Evolutionary conservation across 1,140 invertebrate species (phyloP).

Genomic region (Drosophila funebris): DNA sequence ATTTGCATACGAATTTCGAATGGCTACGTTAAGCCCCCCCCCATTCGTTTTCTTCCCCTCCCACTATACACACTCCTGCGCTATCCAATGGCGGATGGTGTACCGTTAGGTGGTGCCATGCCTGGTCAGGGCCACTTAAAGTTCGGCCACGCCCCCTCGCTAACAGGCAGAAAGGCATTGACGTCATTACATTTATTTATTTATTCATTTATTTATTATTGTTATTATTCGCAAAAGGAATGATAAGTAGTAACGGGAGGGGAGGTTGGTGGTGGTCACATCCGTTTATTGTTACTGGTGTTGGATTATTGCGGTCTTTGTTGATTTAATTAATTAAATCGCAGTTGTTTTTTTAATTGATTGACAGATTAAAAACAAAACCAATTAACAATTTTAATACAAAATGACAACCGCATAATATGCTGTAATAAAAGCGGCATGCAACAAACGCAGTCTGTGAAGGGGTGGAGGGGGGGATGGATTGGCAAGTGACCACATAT

Average conservation of each 20-base stretch:
- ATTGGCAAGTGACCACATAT: slow-evolving; percentile 12
- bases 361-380: slow-evolving; percentile 83
- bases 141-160: slow-evolving; percentile 27
- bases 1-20: slow-evolving; percentile 79
- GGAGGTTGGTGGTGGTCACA: slow-evolving; percentile 1
- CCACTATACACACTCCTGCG: background rate
- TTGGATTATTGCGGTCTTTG: slow-evolving; percentile 78
- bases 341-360: slow-evolving; percentile 83
- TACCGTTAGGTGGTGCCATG: slow-evolving; percentile 46
- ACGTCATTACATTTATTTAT: slow-evolving; percentile 56
- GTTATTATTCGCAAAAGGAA: slow-evolving; percentile 24
- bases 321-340: slow-evolving; percentile 83
- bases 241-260: background rate
- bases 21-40: slow-evolving; percentile 26
- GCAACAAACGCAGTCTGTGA: background rate
- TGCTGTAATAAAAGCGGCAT: slow-evolving; percentile 70
- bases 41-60: background rate
- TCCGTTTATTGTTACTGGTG: slow-evolving; percentile 68
- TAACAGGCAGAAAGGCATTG: slow-evolving; percentile 23
- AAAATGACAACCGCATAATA: slow-evolving; percentile 73
- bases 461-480: background rate
- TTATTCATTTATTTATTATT: slow-evolving; percentile 49
- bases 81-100: slow-evolving; percentile 41
- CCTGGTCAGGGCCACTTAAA: slow-evolving; percentile 48
- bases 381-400: slow-evolving; percentile 83